phyloP scores from a whole-genome alignment of 2,113 vertebrate species.

The Pterocles gutturalis region DNA sequence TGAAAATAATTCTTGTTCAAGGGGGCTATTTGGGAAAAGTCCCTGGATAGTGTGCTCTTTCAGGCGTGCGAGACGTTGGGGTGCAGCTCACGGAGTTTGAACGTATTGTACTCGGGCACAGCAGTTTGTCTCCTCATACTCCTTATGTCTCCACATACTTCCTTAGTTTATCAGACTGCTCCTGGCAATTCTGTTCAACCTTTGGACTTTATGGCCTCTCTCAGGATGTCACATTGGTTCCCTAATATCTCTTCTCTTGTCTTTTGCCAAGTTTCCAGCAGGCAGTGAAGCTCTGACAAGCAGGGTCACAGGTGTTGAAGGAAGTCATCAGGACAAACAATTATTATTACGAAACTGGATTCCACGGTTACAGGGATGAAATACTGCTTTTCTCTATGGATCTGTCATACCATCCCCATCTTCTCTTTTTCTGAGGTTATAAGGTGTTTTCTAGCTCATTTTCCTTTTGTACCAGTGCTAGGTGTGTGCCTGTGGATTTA shows the following conservation, averaged over 20 bases:
- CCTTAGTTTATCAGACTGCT: constrained; percentile 53
- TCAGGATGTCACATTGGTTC: constrained; percentile 54
- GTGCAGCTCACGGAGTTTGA: not conserved
- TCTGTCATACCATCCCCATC: not conserved
- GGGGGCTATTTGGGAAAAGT: not conserved
- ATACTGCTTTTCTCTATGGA: not conserved
- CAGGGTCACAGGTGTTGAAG: constrained; percentile 56
- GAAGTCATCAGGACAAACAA: constrained; percentile 39
- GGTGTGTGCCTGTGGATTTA: constrained; percentile 26
- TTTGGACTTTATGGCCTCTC: constrained; percentile 62
- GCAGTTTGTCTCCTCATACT: constrained; percentile 28
- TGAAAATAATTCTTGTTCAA: not conserved
- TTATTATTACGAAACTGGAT: not conserved
- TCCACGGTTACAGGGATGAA: not conserved
- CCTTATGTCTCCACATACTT: constrained; percentile 34
- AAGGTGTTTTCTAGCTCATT: not conserved
- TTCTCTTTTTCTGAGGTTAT: not conserved
- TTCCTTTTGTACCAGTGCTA: not conserved
- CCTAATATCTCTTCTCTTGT: constrained; percentile 60
- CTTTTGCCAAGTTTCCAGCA: constrained; percentile 66
- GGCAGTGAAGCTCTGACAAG: not conserved
- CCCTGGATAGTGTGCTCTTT: not conserved
- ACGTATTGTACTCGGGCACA: not conserved
- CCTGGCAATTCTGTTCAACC: constrained; percentile 64
- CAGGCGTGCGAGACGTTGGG: not conserved